Percentiles rank a stretch among this genome's conserved stretches.
Conservation (phyloP, 2,888 invertebrate species). For the Stegophylla sp. region DNA sequence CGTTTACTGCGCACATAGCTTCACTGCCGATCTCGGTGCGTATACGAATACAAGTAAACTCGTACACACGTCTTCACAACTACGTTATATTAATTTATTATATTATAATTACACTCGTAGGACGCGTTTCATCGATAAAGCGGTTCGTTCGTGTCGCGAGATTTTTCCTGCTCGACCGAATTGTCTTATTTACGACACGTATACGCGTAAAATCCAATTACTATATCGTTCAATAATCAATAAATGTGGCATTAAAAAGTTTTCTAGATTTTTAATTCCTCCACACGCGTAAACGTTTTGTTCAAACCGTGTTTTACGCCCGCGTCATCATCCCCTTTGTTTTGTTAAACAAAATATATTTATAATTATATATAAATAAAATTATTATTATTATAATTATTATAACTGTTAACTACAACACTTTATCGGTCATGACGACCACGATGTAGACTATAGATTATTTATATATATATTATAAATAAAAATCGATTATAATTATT, state of each 20-base stretch:
- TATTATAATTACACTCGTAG: neutral
- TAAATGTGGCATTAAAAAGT: no score
- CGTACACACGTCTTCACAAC: no score
- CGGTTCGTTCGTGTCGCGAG: neutral
- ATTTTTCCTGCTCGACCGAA: neutral
- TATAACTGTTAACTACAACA: neutral
- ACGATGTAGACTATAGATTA: neutral
- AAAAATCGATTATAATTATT: neutral
- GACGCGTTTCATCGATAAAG: neutral
- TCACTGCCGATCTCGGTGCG: no score
- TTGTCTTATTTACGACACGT: no score
- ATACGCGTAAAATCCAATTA: no score
- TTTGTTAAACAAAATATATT: constrained; percentile 17
- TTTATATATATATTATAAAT: neutral
- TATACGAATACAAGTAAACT: no score
- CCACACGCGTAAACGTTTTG: no score
- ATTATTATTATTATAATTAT: constrained; percentile 31
- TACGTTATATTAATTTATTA: no score
- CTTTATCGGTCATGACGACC: neutral
- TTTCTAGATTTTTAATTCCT: no score
- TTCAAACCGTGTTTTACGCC: no score
- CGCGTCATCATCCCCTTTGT: neutral
- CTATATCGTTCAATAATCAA: no score
- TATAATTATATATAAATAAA: neutral
- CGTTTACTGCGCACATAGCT: no score